Evolutionary conservation across 2,113 vertebrate genomes (phyloP).

Genomic region (Microcebus griseorufus): DNA sequence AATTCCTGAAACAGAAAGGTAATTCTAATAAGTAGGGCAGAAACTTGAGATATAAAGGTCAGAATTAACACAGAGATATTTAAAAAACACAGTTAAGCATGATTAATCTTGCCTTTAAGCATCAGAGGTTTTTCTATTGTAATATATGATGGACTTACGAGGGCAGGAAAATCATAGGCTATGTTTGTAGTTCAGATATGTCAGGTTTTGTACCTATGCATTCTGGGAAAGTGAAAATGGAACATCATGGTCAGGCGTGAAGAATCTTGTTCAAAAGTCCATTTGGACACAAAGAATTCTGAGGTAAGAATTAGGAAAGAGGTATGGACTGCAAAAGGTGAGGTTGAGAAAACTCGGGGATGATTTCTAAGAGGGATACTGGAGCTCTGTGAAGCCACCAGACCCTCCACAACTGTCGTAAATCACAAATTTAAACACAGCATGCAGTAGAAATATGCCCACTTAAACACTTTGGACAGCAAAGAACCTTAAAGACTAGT

Average conservation of each 20-base stretch:
- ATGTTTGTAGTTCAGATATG: neutral
- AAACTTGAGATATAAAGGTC: neutral
- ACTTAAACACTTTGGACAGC: neutral
- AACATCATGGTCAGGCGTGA: neutral
- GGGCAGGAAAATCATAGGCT: neutral
- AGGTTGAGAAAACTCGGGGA: neutral
- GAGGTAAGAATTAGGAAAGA: neutral
- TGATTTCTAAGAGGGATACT: neutral
- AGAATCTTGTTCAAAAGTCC: neutral
- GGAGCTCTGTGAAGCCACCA: neutral
- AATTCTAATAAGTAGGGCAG: neutral
- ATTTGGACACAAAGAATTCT: neutral
- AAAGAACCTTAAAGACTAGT: neutral
- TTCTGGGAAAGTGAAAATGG: neutral
- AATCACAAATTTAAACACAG: neutral
- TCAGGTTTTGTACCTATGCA: neutral
- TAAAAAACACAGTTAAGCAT: neutral
- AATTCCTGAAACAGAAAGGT: neutral
- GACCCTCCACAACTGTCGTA: no score
- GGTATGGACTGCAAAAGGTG: neutral
- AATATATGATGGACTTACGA: neutral
- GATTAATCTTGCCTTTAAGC: neutral
- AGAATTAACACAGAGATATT: neutral
- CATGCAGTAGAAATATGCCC: neutral
- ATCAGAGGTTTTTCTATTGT: neutral